A percentile compares a stretch with the other conserved stretches of the same genome.
phyloP scores from a whole-genome alignment of 2,888 invertebrate genomes.

The Phaedon cochleariae region DNA sequence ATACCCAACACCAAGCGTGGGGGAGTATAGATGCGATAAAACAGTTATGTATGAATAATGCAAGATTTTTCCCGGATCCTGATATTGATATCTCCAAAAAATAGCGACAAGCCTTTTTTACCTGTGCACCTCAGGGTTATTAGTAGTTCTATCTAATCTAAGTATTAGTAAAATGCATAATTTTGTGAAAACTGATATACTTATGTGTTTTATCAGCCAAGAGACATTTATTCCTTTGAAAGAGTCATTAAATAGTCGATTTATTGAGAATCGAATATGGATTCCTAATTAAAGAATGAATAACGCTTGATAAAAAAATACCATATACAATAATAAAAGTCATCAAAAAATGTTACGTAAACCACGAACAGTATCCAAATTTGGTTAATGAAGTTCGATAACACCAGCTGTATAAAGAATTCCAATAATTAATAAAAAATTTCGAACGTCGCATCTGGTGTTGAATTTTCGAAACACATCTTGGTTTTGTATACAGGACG shows the following conservation, averaged over 20 bases:
- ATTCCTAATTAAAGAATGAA: slow-evolving; percentile 4
- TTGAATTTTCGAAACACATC: neutral
- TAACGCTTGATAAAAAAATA: neutral
- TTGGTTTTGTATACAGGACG: neutral
- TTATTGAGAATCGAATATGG: neutral
- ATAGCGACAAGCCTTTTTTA: neutral
- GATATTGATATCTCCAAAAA: no score
- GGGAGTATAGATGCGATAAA: no score
- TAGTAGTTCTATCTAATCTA: neutral
- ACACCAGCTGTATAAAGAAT: neutral
- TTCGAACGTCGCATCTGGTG: neutral
- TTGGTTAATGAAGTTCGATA: neutral
- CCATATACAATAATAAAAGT: neutral
- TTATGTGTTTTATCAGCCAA: neutral
- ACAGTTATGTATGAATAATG: no score
- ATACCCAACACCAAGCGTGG: no score
- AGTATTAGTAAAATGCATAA: neutral
- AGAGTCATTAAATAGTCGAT: neutral
- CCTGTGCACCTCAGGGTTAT: neutral
- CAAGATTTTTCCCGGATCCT: no score
- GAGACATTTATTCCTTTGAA: neutral
- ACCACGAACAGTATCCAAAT: neutral
- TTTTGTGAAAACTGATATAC: neutral
- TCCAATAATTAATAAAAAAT: neutral
- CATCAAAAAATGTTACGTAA: neutral